Evolutionary conservation across 2,888 invertebrate species (phyloP).

Genomic region (Eupithecia pulchellata): DNA sequence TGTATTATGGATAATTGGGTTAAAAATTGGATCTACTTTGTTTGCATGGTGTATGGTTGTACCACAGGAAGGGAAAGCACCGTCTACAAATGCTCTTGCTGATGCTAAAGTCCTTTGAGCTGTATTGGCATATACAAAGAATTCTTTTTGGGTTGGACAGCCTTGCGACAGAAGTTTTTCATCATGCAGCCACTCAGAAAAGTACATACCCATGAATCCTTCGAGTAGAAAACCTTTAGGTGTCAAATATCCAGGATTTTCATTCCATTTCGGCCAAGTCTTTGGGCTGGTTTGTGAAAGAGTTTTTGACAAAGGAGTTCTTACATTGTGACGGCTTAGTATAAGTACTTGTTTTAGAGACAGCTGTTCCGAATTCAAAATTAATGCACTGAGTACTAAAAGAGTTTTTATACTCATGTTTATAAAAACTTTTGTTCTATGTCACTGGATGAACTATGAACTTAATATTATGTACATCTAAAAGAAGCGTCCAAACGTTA

Average conservation of each 20-base stretch:
- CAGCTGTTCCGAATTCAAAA: conserved; percentile 30
- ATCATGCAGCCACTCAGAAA: conserved; percentile 58
- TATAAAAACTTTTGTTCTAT: background rate
- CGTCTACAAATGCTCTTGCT: conserved; percentile 65
- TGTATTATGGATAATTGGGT: conserved; percentile 68
- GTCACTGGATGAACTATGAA: background rate
- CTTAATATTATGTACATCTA: background rate
- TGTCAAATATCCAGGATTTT: conserved; percentile 66
- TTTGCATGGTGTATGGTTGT: conserved; percentile 62
- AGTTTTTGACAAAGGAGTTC: conserved; percentile 67
- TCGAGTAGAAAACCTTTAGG: conserved; percentile 66
- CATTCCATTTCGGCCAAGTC: conserved; percentile 67
- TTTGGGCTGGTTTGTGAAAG: conserved; percentile 61
- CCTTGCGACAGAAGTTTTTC: conserved; percentile 52
- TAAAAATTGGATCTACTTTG: conserved; percentile 65
- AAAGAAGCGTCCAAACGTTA: background rate
- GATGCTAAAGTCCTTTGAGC: conserved; percentile 70
- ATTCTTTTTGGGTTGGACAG: conserved; percentile 62
- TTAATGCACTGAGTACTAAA: conserved; percentile 31
- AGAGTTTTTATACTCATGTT: conserved; percentile 28
- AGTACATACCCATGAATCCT: conserved; percentile 68
- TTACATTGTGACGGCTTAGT: conserved; percentile 70
- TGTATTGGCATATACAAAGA: conserved; percentile 72
- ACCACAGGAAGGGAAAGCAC: conserved; percentile 69
- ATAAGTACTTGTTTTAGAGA: conserved; percentile 64